A percentile compares a stretch with the other conserved stretches of the same genome.
These are phyloP conservation scores for Papilio protenor DNA, from an alignment of 2,888 invertebrate species.

Conservation along the genomic window DNA sequence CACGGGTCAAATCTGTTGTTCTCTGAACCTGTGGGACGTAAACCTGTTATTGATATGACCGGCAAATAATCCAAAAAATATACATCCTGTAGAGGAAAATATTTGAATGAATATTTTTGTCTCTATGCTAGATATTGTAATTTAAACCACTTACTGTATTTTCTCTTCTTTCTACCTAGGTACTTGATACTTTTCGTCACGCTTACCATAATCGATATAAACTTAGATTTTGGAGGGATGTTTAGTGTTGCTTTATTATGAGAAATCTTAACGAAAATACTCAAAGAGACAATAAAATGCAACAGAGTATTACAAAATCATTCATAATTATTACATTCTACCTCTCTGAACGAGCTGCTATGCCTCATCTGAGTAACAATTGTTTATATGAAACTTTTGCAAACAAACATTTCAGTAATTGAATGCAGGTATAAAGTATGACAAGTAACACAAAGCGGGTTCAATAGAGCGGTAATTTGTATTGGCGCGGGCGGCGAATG, in stretches of 20 bases:
- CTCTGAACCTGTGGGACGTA: constrained; percentile 19
- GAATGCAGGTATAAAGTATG: constrained; percentile 22
- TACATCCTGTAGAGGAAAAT: background rate
- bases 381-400: background rate
- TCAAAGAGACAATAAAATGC: too few relatives aligned
- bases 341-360: background rate
- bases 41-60: constrained; percentile 27
- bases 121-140: background rate
- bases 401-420: background rate
- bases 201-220: too few relatives aligned
- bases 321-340: too few relatives aligned
- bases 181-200: too few relatives aligned
- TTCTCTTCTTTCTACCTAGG: too few relatives aligned
- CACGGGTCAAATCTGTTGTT: constrained; percentile 50
- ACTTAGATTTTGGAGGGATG: too few relatives aligned
- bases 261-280: too few relatives aligned
- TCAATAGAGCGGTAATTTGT: constrained; percentile 34
- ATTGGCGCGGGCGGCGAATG: constrained; percentile 16
- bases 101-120: background rate
- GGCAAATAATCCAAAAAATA: background rate
- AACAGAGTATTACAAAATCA: too few relatives aligned
- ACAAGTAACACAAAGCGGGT: constrained; percentile 21
- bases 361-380: too few relatives aligned
- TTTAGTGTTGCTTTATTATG: too few relatives aligned
- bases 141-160: background rate